Evolutionary conservation across 2,113 vertebrate species (phyloP).

Genomic region (Ardeotis arabs): DNA sequence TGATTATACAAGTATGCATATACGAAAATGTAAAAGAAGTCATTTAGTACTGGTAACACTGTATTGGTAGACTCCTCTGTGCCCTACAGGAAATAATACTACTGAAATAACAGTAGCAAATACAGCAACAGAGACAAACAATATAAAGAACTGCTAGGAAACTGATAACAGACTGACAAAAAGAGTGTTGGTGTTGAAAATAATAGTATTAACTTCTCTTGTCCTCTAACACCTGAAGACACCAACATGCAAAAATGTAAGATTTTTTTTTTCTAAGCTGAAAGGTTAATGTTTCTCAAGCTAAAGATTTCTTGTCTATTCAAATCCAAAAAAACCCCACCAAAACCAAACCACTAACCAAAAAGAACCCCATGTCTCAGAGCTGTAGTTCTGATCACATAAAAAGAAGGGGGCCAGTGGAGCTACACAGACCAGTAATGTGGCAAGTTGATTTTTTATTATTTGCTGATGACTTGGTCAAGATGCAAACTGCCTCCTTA

Average conservation of each 20-base stretch:
- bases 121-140: not conserved
- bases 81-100: not conserved
- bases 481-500: not conserved
- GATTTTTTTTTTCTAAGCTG: not conserved
- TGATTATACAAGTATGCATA: not conserved
- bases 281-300: not conserved
- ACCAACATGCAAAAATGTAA: not conserved
- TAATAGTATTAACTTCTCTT: not conserved
- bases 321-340: not conserved
- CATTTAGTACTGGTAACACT: not conserved
- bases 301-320: not conserved
- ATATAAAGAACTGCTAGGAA: not conserved
- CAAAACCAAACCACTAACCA: too few species aligned
- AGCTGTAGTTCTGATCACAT: not conserved
- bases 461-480: not conserved
- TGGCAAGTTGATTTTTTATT: not conserved
- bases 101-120: not conserved
- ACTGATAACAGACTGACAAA: not conserved
- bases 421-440: not conserved
- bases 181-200: not conserved
- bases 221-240: not conserved
- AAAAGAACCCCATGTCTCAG: not conserved
- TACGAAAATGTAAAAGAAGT: not conserved
- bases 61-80: not conserved
- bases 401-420: not conserved